Conservation (phyloP, 1,140 invertebrate genomes). For the Drosophila pectinifera region DNA sequence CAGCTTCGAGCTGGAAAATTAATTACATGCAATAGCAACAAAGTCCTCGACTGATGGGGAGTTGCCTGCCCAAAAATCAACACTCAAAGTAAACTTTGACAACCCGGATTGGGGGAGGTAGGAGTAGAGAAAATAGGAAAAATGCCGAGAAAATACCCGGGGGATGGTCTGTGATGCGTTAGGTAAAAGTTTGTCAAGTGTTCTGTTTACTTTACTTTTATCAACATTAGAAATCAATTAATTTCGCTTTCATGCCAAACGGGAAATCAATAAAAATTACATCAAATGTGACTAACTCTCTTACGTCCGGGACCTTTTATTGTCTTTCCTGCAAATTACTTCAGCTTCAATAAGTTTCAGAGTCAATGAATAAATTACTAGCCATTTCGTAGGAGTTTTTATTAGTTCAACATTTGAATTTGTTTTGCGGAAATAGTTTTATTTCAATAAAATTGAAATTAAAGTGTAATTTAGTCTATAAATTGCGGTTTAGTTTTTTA, state of each 20-base stretch:
- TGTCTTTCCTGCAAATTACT: constrained; percentile 34
- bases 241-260: constrained; percentile 41
- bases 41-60: constrained; percentile 29
- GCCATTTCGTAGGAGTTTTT: constrained; percentile 11
- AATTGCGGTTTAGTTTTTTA: neutral
- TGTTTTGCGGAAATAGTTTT: constrained; percentile 8
- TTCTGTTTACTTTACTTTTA: constrained; percentile 60
- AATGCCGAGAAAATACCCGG: constrained; percentile 6
- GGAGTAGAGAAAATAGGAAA: constrained; percentile 12
- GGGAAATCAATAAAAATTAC: constrained; percentile 59
- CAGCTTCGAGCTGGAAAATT: constrained; percentile 58
- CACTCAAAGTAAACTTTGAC: constrained; percentile 58
- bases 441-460: neutral
- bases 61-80: constrained; percentile 61
- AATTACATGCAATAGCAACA: constrained; percentile 70
- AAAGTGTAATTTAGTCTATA: neutral
- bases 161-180: neutral
- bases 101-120: constrained; percentile 23
- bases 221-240: constrained; percentile 73
- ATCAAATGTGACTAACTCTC: constrained; percentile 18
- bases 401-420: constrained; percentile 8
- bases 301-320: constrained; percentile 10
- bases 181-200: constrained; percentile 61
- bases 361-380: constrained; percentile 43
- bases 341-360: constrained; percentile 22